Evolutionary conservation across 92 coral and sea anemone genomes (phyloP).

Genomic region (Plumapathes pennacea): DNA sequence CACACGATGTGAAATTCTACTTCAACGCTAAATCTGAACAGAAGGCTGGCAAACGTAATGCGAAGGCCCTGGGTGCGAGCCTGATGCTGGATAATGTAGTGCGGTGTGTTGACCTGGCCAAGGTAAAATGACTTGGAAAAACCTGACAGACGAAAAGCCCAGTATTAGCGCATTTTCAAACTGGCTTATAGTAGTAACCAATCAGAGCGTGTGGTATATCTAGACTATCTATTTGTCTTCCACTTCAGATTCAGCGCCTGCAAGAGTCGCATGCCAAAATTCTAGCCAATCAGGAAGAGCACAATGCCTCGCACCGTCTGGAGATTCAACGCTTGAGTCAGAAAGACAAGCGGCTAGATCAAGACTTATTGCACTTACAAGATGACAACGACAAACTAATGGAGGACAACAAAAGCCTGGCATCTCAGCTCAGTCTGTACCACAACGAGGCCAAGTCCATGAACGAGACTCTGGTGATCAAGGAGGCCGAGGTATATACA

Average conservation of each 20-base stretch:
- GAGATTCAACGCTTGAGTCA: constrained; percentile 62
- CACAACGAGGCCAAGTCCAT: constrained; percentile 79
- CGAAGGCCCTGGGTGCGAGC: too few relatives aligned
- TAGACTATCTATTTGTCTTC: background rate
- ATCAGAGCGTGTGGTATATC: too few relatives aligned
- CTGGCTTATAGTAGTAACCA: too few relatives aligned
- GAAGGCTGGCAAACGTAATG: too few relatives aligned
- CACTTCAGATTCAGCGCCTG: constrained; percentile 73
- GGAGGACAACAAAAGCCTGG: constrained; percentile 72
- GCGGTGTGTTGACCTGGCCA: too few relatives aligned
- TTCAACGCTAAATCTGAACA: too few relatives aligned
- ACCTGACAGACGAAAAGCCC: too few relatives aligned
- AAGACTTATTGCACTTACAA: constrained; percentile 65
- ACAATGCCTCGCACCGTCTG: constrained; percentile 75
- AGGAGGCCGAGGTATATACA: constrained; percentile 98
- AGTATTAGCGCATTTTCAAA: too few relatives aligned
- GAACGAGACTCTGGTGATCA: constrained; percentile 83
- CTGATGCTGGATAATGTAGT: too few relatives aligned
- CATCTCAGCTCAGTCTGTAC: constrained; percentile 61
- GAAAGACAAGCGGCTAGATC: constrained; percentile 51
- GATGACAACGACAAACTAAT: constrained; percentile 52
- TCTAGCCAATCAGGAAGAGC: constrained; percentile 80
- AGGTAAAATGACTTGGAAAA: too few relatives aligned
- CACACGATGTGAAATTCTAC: too few relatives aligned
- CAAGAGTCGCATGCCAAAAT: constrained; percentile 87